Percentiles rank a stretch among this genome's conserved stretches.
These are phyloP conservation scores for Ctenochaetus hawaiiensis DNA, from an alignment of 2,797 vertebrate genomes.

Conservation along the genomic window DNA sequence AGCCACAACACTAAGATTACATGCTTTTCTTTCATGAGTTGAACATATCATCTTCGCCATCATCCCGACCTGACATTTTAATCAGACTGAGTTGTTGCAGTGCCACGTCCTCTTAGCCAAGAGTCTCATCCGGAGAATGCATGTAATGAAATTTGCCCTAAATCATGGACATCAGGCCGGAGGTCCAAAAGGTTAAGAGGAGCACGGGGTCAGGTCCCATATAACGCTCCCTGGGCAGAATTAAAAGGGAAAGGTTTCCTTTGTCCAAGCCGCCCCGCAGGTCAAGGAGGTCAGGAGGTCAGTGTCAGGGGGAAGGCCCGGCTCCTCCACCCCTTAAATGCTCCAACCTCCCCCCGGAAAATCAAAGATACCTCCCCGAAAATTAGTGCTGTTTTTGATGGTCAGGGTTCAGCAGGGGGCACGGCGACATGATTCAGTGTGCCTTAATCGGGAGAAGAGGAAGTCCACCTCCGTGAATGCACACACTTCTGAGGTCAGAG, in stretches of 20 bases:
- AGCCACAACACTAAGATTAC: conserved; percentile 5
- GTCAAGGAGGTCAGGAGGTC: conserved; percentile 87
- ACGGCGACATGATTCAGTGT: conserved; percentile 62
- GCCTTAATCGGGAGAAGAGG: conserved; percentile 83
- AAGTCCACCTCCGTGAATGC: conserved; percentile 70
- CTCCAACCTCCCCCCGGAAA: conserved; percentile 64
- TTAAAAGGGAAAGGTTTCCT: conserved; percentile 88
- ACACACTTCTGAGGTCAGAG: conserved; percentile 78
- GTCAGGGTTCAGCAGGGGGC: conserved; percentile 73
- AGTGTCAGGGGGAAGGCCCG: conserved; percentile 81
- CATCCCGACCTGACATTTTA: conserved; percentile 78
- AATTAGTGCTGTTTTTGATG: conserved; percentile 79
- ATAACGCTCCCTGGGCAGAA: conserved; percentile 82
- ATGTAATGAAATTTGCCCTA: conserved; percentile 88
- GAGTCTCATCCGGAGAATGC: conserved; percentile 83
- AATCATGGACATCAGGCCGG: conserved; percentile 83
- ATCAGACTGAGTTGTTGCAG: conserved; percentile 80
- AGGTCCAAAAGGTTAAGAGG: conserved; percentile 87
- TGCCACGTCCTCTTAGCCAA: conserved; percentile 74
- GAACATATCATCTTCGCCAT: conserved; percentile 54
- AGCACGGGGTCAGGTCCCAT: conserved; percentile 81
- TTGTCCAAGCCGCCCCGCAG: conserved; percentile 81
- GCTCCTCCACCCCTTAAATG: conserved; percentile 68
- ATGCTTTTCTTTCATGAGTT: conserved; percentile 41
- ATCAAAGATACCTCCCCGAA: conserved; percentile 73